A percentile compares a stretch with the other conserved stretches of the same genome.
Conservation (phyloP, 2,888 invertebrate species). For the Drosophila paracracens region DNA sequence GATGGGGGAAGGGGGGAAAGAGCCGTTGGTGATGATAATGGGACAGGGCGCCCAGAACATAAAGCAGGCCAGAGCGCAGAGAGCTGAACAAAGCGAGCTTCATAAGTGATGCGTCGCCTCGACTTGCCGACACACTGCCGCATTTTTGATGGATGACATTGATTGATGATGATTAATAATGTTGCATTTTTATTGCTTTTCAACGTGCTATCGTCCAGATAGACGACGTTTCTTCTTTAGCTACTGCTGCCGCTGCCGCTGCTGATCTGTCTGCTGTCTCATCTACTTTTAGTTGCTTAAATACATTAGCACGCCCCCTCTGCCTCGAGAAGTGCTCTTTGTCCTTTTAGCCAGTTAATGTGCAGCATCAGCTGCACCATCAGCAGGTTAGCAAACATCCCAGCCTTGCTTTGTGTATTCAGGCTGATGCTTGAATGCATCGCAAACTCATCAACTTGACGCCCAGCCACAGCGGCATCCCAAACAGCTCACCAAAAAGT, state of each 20-base stretch:
- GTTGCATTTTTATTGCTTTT: constrained; percentile 84
- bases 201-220: constrained; percentile 49
- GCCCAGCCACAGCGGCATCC: constrained; percentile 6
- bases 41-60: constrained; percentile 31
- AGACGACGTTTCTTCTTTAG: no score
- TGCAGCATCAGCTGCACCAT: constrained; percentile 52
- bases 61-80: constrained; percentile 15
- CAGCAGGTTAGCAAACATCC: constrained; percentile 36
- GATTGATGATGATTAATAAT: constrained; percentile 85
- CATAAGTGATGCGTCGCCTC: constrained; percentile 43
- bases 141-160: constrained; percentile 83
- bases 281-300: constrained; percentile 55
- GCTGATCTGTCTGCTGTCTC: constrained; percentile 22
- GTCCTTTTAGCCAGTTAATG: constrained; percentile 44
- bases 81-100: constrained; percentile 41
- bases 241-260: not conserved
- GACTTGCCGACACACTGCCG: constrained; percentile 37
- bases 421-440: constrained; percentile 76
- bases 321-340: constrained; percentile 16
- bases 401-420: constrained; percentile 57
- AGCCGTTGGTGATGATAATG: constrained; percentile 54
- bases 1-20: not conserved
- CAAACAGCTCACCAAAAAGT: not conserved
- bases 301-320: constrained; percentile 56
- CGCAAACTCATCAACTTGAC: constrained; percentile 72